phyloP scores from a whole-genome alignment of 2,113 vertebrate species.

The Ctenomys sociabilis region DNA sequence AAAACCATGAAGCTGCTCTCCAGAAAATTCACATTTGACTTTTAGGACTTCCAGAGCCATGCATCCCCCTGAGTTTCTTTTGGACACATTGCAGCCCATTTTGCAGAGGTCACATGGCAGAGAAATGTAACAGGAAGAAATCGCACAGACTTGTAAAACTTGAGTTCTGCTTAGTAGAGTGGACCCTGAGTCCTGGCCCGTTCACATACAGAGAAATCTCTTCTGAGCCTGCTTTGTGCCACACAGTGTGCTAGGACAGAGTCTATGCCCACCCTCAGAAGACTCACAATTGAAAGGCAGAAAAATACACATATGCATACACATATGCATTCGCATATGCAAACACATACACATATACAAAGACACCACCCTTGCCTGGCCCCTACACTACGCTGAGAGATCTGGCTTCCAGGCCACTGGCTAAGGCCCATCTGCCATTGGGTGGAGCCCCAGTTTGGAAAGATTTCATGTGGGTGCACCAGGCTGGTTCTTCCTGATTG shows the following conservation, averaged over 20 bases:
- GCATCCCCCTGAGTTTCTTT: background rate
- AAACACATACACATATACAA: too few relatives aligned
- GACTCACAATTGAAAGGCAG: background rate
- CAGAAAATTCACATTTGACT: background rate
- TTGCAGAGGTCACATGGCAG: background rate
- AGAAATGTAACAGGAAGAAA: background rate
- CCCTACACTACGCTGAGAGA: too few relatives aligned
- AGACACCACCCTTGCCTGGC: background rate
- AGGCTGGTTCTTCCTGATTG: background rate
- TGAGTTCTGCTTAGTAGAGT: background rate
- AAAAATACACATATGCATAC: too few relatives aligned
- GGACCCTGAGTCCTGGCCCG: background rate
- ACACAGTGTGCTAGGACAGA: too few relatives aligned
- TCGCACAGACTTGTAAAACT: background rate
- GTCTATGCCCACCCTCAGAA: fast-evolving
- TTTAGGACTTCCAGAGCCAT: background rate
- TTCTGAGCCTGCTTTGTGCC: background rate
- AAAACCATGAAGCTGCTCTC: background rate
- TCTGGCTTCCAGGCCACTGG: background rate
- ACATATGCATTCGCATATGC: too few relatives aligned
- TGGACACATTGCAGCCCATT: background rate
- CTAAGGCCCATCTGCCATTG: background rate
- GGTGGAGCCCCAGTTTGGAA: background rate
- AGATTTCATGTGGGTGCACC: background rate
- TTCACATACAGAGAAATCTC: background rate